Evolutionary conservation across 2,113 vertebrate species (phyloP).

Genomic region (Cephalopholis sonnerati): DNA sequence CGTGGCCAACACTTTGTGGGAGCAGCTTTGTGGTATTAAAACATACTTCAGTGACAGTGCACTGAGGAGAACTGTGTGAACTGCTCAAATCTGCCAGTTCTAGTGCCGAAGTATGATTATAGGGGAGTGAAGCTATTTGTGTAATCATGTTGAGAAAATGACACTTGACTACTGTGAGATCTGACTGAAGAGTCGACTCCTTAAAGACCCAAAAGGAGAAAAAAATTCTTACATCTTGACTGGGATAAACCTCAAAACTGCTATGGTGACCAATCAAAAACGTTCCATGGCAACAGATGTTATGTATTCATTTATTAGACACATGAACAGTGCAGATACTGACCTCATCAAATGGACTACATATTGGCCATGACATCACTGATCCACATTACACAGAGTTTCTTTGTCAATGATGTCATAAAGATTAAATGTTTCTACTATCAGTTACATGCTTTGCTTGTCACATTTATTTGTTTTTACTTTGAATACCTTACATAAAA

Average conservation of each 20-base stretch:
- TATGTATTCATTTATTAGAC: neutral
- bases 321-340: neutral
- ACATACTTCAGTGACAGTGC: conserved; percentile 53
- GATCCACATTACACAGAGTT: neutral
- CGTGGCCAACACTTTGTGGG: conserved; percentile 41
- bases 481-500: no score
- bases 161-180: neutral
- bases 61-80: conserved; percentile 40
- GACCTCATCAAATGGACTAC: neutral
- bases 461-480: no score
- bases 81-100: conserved; percentile 30
- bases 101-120: conserved; percentile 19
- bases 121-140: conserved; percentile 18
- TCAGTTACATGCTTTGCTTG: neutral
- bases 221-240: neutral
- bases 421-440: no score
- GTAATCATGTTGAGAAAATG: neutral
- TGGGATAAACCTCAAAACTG: neutral
- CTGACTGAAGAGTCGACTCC: neutral
- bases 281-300: neutral
- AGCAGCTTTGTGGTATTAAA: conserved; percentile 48
- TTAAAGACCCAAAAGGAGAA: neutral
- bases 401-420: neutral
- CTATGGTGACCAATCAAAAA: neutral
- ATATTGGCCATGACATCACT: neutral